Conservation (phyloP, 2,113 vertebrate species). For the Nothocercus nigrocapillus region DNA sequence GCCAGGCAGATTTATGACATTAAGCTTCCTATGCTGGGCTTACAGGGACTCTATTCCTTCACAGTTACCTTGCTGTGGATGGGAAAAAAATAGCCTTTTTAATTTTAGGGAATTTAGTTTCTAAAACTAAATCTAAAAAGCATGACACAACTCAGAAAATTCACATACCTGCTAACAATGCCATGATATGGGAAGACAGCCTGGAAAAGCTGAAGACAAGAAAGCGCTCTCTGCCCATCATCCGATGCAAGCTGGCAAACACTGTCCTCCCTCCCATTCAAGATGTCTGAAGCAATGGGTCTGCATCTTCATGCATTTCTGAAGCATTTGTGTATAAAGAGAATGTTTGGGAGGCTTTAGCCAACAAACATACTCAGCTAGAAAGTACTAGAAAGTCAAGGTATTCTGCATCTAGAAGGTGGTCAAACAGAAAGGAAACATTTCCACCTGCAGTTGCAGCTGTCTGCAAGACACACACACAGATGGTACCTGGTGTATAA, state of each 20-base stretch:
- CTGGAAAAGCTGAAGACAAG: background rate
- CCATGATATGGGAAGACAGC: background rate
- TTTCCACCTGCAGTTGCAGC: background rate
- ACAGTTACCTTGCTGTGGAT: background rate
- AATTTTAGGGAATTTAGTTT: background rate
- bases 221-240: background rate
- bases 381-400: background rate
- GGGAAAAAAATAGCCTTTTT: background rate
- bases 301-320: background rate
- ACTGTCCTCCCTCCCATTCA: background rate
- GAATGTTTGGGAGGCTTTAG: background rate
- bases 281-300: background rate
- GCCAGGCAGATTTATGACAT: background rate
- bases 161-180: background rate
- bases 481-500: background rate
- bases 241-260: background rate
- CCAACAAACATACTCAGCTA: background rate
- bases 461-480: background rate
- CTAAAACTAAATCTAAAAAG: background rate
- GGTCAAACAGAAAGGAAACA: background rate
- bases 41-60: background rate
- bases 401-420: background rate
- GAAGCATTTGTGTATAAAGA: background rate
- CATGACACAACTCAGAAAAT: background rate
- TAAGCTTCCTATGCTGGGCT: background rate